These are phyloP conservation scores for Tiliacea aurago DNA, from an alignment of 2,888 invertebrate genomes.

Conservation along the genomic window DNA sequence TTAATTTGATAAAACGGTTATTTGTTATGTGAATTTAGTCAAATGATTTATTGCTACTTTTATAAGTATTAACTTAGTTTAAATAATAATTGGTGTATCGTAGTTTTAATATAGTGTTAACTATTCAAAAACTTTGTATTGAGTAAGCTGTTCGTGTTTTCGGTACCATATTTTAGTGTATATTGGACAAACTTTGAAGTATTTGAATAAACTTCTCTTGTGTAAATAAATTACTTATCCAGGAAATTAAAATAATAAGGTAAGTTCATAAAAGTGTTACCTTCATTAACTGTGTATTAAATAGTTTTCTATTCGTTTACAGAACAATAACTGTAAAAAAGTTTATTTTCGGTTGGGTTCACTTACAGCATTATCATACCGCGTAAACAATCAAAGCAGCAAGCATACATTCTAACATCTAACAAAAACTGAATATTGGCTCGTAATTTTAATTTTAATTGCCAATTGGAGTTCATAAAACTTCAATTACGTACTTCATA, in stretches of 20 bases:
- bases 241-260: constrained; percentile 41
- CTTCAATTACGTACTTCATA: neutral
- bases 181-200: constrained; percentile 39
- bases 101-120: constrained; percentile 36
- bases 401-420: no score
- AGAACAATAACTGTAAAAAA: neutral
- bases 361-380: neutral
- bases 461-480: neutral
- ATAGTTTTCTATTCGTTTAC: neutral
- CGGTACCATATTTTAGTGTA: constrained; percentile 53
- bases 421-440: neutral
- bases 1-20: constrained; percentile 24
- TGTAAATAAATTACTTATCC: constrained; percentile 12
- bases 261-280: constrained; percentile 30
- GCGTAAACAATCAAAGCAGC: neutral
- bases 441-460: neutral
- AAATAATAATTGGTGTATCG: constrained; percentile 36
- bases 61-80: constrained; percentile 2
- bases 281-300: neutral
- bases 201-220: constrained; percentile 27
- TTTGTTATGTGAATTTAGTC: constrained; percentile 2
- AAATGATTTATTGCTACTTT: neutral
- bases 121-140: constrained; percentile 46
- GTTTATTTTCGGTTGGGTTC: neutral
- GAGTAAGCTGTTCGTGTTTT: constrained; percentile 39